Percentiles rank a stretch among this genome's conserved stretches.
Evolutionary conservation across 1,140 invertebrate genomes (phyloP).

Genomic region (Anagrus nilaparvatae): DNA sequence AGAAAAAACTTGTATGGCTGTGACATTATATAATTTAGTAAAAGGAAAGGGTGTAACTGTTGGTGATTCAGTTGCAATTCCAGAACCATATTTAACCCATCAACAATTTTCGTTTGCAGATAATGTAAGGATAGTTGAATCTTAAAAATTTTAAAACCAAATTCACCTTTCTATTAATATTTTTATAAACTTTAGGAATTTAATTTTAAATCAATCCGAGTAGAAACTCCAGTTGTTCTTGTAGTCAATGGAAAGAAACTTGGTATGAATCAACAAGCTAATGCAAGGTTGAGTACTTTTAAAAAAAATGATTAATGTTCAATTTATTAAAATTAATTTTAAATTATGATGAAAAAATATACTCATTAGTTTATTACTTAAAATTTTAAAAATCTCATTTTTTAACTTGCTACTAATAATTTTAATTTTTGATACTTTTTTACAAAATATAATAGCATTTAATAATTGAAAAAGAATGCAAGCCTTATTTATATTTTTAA

Average conservation of each 20-base stretch:
- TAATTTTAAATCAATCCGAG: slow-evolving; percentile 59
- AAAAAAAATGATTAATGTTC: slow-evolving; percentile 37
- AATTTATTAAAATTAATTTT: too few species aligned
- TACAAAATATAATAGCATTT: too few species aligned
- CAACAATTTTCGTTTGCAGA: slow-evolving; percentile 51
- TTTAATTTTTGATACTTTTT: too few species aligned
- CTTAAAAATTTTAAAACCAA: background rate
- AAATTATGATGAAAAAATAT: too few species aligned
- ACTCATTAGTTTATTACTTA: too few species aligned
- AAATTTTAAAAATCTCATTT: too few species aligned
- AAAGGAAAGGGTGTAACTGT: slow-evolving; percentile 72
- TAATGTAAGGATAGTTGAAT: slow-evolving; percentile 40
- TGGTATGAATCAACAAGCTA: slow-evolving; percentile 57
- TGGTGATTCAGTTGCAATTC: slow-evolving; percentile 72
- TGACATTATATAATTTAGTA: slow-evolving; percentile 76
- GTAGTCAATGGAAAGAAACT: slow-evolving; percentile 68
- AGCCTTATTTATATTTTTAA: too few species aligned
- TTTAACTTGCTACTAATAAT: too few species aligned
- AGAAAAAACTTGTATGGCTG: slow-evolving; percentile 57
- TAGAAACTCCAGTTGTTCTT: slow-evolving; percentile 64
- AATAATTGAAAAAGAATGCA: too few species aligned
- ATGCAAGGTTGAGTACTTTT: slow-evolving; percentile 39
- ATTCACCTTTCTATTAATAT: background rate
- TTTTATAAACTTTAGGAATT: slow-evolving; percentile 46
- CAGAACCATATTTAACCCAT: slow-evolving; percentile 59